These are phyloP conservation scores for Heliconius cydno DNA, from an alignment of 2,888 invertebrate genomes.

Conservation along the genomic window DNA sequence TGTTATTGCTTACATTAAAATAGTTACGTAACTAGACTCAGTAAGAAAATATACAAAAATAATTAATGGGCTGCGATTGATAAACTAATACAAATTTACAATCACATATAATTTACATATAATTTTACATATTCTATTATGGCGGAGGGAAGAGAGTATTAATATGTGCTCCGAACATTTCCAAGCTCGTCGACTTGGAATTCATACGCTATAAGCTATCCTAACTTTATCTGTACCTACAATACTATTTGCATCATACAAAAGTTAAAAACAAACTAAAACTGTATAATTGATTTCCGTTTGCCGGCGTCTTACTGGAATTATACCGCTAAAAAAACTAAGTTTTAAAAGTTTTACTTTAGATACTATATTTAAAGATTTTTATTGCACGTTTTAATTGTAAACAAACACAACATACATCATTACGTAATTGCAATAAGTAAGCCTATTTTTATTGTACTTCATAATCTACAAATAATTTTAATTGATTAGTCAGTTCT, in stretches of 20 bases:
- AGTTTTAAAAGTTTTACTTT: background rate
- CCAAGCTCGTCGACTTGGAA: constrained; percentile 30
- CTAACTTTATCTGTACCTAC: constrained; percentile 14
- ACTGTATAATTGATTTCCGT: background rate
- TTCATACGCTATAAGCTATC: constrained; percentile 14
- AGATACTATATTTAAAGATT: background rate
- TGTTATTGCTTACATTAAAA: constrained; percentile 42
- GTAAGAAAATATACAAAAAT: constrained; percentile 46
- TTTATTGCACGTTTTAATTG: background rate
- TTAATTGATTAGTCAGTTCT: background rate
- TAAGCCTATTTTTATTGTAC: background rate
- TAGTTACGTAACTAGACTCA: constrained; percentile 42
- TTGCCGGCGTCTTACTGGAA: background rate
- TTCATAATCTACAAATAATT: background rate
- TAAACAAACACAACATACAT: background rate
- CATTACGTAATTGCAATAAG: background rate
- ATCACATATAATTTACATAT: constrained; percentile 31
- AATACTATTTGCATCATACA: constrained; percentile 10
- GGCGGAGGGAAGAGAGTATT: constrained; percentile 45
- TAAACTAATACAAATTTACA: constrained; percentile 37
- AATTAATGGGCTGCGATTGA: constrained; percentile 41
- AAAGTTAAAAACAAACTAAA: background rate
- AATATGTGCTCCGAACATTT: constrained; percentile 34
- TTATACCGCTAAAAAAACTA: background rate
- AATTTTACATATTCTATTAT: constrained; percentile 41